Conservation (phyloP, 2,888 invertebrate species). For the Suillia variegata region DNA sequence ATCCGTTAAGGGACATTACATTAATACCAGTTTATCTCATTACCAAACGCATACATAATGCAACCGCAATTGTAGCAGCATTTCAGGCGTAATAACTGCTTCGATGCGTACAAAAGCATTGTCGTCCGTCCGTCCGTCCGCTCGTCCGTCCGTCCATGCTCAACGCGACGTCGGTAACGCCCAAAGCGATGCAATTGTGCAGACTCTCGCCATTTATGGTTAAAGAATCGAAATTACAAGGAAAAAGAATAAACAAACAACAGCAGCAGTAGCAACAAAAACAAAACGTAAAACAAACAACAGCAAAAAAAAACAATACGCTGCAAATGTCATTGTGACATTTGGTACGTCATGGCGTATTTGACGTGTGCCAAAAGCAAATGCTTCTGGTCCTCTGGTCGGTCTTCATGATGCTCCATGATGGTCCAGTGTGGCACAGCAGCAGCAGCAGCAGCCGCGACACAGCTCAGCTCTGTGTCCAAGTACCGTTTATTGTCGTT, state of each 20-base stretch:
- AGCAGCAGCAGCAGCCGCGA: not conserved
- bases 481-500: conserved; percentile 39
- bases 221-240: not conserved
- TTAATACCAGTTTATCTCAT: not conserved
- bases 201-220: not conserved
- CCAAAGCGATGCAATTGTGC: too few relatives aligned
- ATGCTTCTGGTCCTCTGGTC: not conserved
- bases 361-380: conserved; percentile 45
- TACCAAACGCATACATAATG: not conserved
- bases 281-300: too few relatives aligned
- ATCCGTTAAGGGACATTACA: too few relatives aligned
- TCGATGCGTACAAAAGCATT: too few relatives aligned
- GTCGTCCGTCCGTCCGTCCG: too few relatives aligned
- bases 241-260: not conserved
- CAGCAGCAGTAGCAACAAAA: too few relatives aligned
- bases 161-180: too few relatives aligned
- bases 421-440: too few relatives aligned
- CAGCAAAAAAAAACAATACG: conserved; percentile 2
- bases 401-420: too few relatives aligned
- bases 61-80: not conserved
- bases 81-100: not conserved
- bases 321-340: conserved; percentile 22
- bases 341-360: conserved; percentile 29
- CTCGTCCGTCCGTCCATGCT: too few relatives aligned
- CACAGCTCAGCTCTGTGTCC: conserved; percentile 9